Evolutionary conservation across 2,797 vertebrate genomes (phyloP).

Genomic region (Protosalanx chinensis): DNA sequence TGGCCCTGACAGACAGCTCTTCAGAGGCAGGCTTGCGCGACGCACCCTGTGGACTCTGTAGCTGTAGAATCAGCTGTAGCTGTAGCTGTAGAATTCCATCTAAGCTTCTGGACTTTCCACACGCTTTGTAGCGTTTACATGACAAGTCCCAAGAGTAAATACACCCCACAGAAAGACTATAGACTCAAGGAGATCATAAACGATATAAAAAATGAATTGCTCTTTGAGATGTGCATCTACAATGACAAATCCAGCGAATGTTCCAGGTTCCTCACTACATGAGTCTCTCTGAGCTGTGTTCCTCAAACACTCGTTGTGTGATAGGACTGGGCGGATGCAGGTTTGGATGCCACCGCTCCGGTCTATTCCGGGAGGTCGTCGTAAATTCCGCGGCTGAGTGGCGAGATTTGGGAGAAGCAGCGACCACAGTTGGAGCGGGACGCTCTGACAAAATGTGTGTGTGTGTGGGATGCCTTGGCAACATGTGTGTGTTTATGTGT

Average conservation of each 20-base stretch:
- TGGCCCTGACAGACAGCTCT: conserved; percentile 36
- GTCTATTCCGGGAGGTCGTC: conserved; percentile 72
- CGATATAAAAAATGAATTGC: background rate
- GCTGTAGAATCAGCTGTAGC: no score
- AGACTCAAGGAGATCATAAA: conserved; percentile 26
- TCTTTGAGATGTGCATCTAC: background rate
- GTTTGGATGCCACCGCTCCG: conserved; percentile 51
- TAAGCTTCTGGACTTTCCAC: conserved; percentile 48
- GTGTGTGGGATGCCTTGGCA: conserved; percentile 10
- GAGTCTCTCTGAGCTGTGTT: conserved; percentile 16
- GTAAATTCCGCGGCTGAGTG: conserved; percentile 69
- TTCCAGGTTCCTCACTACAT: background rate
- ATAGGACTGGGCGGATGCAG: conserved; percentile 66
- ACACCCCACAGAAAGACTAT: conserved; percentile 68
- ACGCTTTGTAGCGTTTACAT: conserved; percentile 65
- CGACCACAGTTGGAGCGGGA: conserved; percentile 59
- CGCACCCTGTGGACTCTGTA: conserved; percentile 40
- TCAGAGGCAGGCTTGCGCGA: conserved; percentile 20
- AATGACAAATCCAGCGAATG: background rate
- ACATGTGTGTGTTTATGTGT: background rate
- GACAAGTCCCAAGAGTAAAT: conserved; percentile 63
- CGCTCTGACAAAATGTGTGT: conserved; percentile 58
- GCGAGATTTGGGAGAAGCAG: conserved; percentile 49
- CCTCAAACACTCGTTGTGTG: conserved; percentile 57
- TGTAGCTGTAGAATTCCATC: conserved; percentile 70